These are phyloP conservation scores for Xenus cinereus DNA, from an alignment of 2,113 vertebrate genomes.

Conservation along the genomic window DNA sequence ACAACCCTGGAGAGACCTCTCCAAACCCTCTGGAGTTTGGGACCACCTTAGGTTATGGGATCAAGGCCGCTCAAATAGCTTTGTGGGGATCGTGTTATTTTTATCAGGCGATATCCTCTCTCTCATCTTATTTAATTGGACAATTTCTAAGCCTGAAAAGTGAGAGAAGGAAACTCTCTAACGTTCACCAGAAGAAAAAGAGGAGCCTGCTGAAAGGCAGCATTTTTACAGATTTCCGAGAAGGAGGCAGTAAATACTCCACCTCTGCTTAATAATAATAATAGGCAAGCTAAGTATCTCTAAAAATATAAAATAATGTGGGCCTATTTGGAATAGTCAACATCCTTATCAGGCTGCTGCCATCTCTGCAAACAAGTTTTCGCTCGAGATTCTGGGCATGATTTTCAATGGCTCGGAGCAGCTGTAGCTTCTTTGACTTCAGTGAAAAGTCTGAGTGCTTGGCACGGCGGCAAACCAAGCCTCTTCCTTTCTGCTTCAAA, in stretches of 20 bases:
- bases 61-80: background rate
- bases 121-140: background rate
- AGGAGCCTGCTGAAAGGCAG: background rate
- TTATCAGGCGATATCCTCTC: background rate
- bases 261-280: conserved; percentile 55
- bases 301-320: conserved; percentile 41
- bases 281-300: conserved; percentile 18
- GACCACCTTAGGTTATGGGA: background rate
- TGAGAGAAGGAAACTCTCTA: background rate
- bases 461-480: conserved; percentile 51
- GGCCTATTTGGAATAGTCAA: conserved; percentile 1
- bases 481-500: conserved; percentile 66
- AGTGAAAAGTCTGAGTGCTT: conserved; percentile 59
- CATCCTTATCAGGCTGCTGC: conserved; percentile 41
- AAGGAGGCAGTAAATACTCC: conserved; percentile 47
- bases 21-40: background rate
- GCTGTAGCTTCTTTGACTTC: conserved; percentile 63
- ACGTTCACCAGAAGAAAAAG: background rate
- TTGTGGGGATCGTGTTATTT: background rate
- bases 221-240: background rate
- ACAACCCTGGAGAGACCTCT: background rate
- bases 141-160: background rate
- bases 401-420: conserved; percentile 47
- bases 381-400: conserved; percentile 18
- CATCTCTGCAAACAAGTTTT: conserved; percentile 25